Evolutionary conservation across 2,888 invertebrate species (phyloP), one percentile per base, ranked within the genome.

Genomic region (Dicranocentrus wangi): DNA sequence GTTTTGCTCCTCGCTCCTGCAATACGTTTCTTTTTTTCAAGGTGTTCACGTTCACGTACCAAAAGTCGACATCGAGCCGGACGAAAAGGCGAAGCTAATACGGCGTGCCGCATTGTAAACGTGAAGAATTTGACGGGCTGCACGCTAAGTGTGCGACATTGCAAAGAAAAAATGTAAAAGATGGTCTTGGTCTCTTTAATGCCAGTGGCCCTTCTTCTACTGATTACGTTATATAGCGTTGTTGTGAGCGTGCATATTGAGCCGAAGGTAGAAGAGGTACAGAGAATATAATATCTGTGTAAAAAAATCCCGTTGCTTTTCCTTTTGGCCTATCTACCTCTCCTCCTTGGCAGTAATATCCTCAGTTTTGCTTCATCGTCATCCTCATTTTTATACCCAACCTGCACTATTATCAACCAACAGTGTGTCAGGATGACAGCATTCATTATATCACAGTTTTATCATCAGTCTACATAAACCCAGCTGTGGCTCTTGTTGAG

Each of bases 381-480:
- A 72, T 47, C 2, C 61, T 61, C 27, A 61, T 61, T 60, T 28
- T 43, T 47, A 21, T 75, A 17, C 43, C 55, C 69, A 69, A 71
- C 71, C 71, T 60, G 58, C 43, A 32, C 55, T 43, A 63, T 63
- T 23, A 75, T 75, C 43, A 66, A n/a, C 53, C 61, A 55, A 47
- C 69, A 77, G 69, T 77, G 75, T 76, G 77, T 68, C 77, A 77
- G 61, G 68, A 69, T 77, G 77, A 77, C 77, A 77, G 77, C 53
- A 32, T 69, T 77, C 69, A 69, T 69, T 61, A 61, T 61, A 71
- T 71, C 76, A 68, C 25, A 66, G 58, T 66, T 76, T 76, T 76
- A 76, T 68, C 58, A 76, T 76, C 76, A 58, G 19, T 47, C 1
- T n/a, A n/a, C 55, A 53, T 55, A 55, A n/a, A 60, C 42, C 71